Base-by-base conservation (phyloP, 1,140 invertebrate genomes). In the Potamilus streckersoni region DNA sequence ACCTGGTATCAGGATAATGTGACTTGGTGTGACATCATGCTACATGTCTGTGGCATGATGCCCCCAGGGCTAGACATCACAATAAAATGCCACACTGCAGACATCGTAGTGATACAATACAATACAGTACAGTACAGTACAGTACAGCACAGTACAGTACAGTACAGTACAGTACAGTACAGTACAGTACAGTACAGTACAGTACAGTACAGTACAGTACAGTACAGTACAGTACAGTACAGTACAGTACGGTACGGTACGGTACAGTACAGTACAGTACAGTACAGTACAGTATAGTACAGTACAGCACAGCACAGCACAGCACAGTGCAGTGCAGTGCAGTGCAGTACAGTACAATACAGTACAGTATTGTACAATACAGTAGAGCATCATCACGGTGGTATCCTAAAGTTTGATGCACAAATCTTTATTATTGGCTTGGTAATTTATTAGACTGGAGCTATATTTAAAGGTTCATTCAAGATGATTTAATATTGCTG, bases 331-430 rank as follows among this genome's bases (percentile, higher is more conserved):
- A 31, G 27, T 31, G 3, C 4, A 31, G 27, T 31, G 56, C 56
- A 63, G 62, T 66, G 58, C 59, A 23, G 72, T 78, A 73, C 73
- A 71, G 73, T 80, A 78, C 16, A 69, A 69, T 80, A 73, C 79
- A 65, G 69, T 62, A 68, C 76, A 23, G 74, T 64, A 31, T 2
- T 0, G 27, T 31, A 31, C 4, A 31, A 2, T 31, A 65, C 56
- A 56, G 17, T 73, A 61, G 73, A 49, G 38, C 5, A 49, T 49
- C 38, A 49, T 49, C 38, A 49, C 38, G 0, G 6, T 49, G 11
- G 4, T 49, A 49, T 49, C 38, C 38, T 49, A 0, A 49, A 49
- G 11, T 49, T 49, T 49, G 38, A 49, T 49, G 38, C 5, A 49
- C 38, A 8, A 49, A 4, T 4, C 6, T 49, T 49, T 49, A 8